Conservation (phyloP, 2,888 invertebrate genomes). For the Globia sparganii region DNA sequence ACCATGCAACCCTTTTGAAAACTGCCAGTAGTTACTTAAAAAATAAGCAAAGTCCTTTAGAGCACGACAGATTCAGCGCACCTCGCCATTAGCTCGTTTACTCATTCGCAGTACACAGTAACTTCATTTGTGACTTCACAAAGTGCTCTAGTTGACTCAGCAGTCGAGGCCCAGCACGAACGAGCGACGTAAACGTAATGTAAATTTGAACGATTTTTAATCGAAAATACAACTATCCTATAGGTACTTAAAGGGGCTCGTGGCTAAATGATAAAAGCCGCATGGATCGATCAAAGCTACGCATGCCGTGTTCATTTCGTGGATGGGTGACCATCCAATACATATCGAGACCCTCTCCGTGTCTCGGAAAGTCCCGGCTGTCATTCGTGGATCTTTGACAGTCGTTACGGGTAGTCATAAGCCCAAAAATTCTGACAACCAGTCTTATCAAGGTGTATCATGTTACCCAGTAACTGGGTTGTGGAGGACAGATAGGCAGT, state of each 20-base stretch:
- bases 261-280: neutral
- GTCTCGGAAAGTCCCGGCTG: too few species aligned
- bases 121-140: slow-evolving; percentile 44
- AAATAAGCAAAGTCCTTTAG: neutral
- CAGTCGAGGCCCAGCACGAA: neutral
- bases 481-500: too few species aligned
- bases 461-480: too few species aligned
- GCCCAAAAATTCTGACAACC: too few species aligned
- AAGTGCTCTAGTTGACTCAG: slow-evolving; percentile 29
- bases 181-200: neutral
- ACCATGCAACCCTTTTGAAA: neutral
- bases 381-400: too few species aligned
- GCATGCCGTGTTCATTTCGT: neutral
- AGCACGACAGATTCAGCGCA: neutral
- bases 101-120: slow-evolving; percentile 44
- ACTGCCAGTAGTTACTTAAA: neutral
- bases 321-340: too few species aligned
- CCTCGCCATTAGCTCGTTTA: slow-evolving; percentile 31
- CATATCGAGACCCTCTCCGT: too few species aligned
- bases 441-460: too few species aligned
- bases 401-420: too few species aligned
- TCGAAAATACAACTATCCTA: too few species aligned
- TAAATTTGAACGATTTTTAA: neutral
- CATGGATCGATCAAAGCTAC: too few species aligned
- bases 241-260: neutral